Evolutionary conservation across 2,113 vertebrate species (phyloP), one percentile per base, ranked within the genome.

Genomic region (Fulmarus glacialis): DNA sequence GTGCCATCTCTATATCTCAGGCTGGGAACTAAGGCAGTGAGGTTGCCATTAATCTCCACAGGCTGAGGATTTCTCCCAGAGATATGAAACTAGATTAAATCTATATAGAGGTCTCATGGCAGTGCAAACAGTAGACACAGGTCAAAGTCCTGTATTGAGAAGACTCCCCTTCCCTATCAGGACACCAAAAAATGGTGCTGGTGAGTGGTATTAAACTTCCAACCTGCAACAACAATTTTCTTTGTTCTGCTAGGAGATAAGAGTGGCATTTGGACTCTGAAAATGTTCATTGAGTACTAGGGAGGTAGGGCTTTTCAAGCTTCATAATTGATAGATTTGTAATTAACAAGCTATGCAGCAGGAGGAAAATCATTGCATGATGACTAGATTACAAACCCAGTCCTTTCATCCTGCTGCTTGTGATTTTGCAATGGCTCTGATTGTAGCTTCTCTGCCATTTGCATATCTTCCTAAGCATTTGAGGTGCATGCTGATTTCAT

Each of bases 381-480:
- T 94, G 93, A 97, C 87, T 94, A 89, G 94, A 96, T 96, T 95
- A 94, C 55, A 90, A 93, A 91, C 73, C 67, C 73, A 26, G 45
- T 72, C 72, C 77, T 96, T 97, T 96, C 85, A 97, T 95, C 71
- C 36, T 45, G 59, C 60, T 66, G 79, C 91, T 95, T 95, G 79
- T 91, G 91, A 94, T 96, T 97, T 87, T 62, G 86, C 96, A 97
- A 92, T 90, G 60, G 70, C 89, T 94, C 59, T 96, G 95, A 97
- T 97, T 97, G 86, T 94, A 92, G 82, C 90, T 97, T 87, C 77
- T 81, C 79, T 87, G 21, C 67, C 62, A 97, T 98, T 97, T 97
- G 77, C 94, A 97, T 97, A 96, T 95, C 95, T 97, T 93, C 93
- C 70, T 78, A 91, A 83, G 52, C n/a, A 52, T 95, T 96, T 93